Evolutionary conservation across 2,113 vertebrate genomes (phyloP).

Genomic region (Microtus pennsylvanicus): DNA sequence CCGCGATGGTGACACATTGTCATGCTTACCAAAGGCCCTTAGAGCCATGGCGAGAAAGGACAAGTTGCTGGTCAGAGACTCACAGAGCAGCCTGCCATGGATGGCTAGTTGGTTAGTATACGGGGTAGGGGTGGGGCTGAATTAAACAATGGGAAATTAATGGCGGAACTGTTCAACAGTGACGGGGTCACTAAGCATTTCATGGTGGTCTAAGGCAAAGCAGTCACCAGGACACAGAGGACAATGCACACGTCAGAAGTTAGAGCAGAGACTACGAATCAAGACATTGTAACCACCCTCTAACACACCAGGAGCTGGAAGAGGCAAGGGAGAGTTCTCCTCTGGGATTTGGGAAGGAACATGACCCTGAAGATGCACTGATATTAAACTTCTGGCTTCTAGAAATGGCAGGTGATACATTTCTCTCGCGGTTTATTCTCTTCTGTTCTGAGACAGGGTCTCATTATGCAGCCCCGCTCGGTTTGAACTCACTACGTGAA

Average conservation of each 20-base stretch:
- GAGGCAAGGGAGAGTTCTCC: neutral
- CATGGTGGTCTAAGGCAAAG: neutral
- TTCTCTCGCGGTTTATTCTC: neutral
- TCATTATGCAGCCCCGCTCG: neutral
- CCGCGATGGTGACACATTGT: neutral
- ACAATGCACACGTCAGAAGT: neutral
- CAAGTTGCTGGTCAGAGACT: neutral
- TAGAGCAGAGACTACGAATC: neutral
- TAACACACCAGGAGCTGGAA: neutral
- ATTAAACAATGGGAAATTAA: neutral
- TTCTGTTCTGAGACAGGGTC: neutral
- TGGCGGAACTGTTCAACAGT: neutral
- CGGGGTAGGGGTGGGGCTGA: neutral
- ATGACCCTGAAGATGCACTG: neutral
- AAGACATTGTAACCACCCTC: neutral
- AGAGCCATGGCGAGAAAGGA: neutral
- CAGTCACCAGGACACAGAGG: neutral
- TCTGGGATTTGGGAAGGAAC: neutral
- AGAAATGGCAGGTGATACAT: conserved; percentile 10
- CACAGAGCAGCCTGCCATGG: neutral
- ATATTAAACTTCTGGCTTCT: neutral
- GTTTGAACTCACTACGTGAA: neutral
- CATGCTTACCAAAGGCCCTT: neutral
- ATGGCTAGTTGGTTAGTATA: neutral
- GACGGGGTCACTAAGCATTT: neutral